Conservation (phyloP, 2,888 invertebrate species). For the Cephalotes varians region DNA sequence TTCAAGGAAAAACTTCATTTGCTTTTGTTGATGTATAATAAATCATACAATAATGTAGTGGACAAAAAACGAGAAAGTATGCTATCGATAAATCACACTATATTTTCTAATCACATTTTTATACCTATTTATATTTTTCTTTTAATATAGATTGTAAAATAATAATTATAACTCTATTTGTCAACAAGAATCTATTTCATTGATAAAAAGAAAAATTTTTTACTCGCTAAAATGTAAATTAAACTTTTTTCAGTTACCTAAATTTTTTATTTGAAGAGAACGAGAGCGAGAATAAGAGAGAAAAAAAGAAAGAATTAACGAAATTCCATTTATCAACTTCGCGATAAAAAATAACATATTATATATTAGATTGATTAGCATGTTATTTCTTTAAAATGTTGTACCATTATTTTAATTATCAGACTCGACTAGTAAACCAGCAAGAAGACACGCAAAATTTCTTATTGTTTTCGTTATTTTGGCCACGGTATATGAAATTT, state of each 20-base stretch:
- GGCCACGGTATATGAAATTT: constrained; percentile 17
- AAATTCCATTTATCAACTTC: constrained; percentile 3
- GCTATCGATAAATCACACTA: neutral
- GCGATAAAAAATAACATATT: neutral
- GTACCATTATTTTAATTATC: constrained; percentile 1
- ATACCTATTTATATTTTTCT: neutral
- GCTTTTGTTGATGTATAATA: neutral
- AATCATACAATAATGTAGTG: neutral
- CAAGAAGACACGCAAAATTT: neutral
- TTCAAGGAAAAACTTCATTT: neutral
- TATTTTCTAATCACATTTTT: neutral
- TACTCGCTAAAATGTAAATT: neutral
- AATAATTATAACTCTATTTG: neutral
- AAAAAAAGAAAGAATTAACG: neutral
- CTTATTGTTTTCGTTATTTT: neutral
- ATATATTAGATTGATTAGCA: neutral
- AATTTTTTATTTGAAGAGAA: neutral
- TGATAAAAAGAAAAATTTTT: neutral
- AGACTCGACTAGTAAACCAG: neutral
- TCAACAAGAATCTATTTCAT: neutral
- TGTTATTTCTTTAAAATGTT: neutral
- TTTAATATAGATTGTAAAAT: neutral
- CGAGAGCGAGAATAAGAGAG: neutral
- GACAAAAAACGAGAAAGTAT: neutral
- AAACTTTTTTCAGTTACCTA: neutral